Conservation (phyloP, 2,888 invertebrate genomes). For the Drosophila putrida region DNA sequence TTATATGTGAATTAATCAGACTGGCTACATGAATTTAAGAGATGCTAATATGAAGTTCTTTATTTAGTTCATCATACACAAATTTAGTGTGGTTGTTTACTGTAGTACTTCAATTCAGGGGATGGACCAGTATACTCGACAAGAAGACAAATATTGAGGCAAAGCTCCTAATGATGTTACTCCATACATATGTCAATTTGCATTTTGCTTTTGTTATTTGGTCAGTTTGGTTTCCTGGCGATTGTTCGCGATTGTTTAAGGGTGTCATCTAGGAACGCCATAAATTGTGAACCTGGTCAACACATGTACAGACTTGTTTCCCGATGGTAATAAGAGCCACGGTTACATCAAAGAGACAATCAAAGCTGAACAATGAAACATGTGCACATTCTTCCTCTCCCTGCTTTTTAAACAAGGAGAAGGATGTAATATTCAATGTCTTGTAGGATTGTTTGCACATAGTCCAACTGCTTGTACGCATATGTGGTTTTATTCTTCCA, state of each 20-base stretch:
- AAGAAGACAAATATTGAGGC: not conserved
- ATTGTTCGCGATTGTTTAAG: conserved; percentile 55
- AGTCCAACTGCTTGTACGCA: not conserved
- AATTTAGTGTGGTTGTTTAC: not conserved
- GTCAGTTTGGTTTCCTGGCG: conserved; percentile 19
- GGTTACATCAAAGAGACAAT: conserved; percentile 70
- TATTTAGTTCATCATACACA: not conserved
- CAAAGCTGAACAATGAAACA: conserved; percentile 60
- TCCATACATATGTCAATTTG: conserved; percentile 45
- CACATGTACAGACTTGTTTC: conserved; percentile 31
- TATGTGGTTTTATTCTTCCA: not conserved
- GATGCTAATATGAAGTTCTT: not conserved
- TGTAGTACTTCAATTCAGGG: not conserved
- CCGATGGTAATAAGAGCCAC: conserved; percentile 46
- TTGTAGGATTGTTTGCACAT: not conserved
- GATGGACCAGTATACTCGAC: not conserved
- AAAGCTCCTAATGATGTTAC: conserved; percentile 43
- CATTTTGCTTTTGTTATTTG: conserved; percentile 34
- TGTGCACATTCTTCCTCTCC: conserved; percentile 9
- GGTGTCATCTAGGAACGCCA: conserved; percentile 64
- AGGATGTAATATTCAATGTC: conserved; percentile 8
- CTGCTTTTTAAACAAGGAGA: conserved; percentile 2
- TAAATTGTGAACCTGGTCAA: conserved; percentile 53
- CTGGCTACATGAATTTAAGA: no score
- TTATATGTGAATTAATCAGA: no score